Evolutionary conservation across 1,140 invertebrate genomes (phyloP).

Genomic region (Atta texana): DNA sequence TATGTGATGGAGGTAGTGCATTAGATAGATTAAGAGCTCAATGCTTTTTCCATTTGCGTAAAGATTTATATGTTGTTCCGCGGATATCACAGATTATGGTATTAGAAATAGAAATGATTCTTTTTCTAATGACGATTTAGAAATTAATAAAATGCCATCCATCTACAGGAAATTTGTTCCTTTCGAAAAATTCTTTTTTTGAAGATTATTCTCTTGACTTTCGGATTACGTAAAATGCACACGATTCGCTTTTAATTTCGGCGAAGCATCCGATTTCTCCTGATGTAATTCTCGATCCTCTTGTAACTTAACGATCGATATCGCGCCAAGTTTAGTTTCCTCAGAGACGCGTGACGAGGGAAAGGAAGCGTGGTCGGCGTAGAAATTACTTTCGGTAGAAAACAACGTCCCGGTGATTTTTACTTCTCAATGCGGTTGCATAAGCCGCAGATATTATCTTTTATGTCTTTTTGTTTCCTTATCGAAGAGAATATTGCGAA

Average conservation of each 20-base stretch:
- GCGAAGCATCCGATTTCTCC: conserved; percentile 36
- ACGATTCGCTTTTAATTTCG: conserved; percentile 24
- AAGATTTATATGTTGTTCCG: conserved; percentile 23
- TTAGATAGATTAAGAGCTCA: conserved; percentile 33
- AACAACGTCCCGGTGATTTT: conserved; percentile 18
- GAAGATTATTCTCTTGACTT: background rate
- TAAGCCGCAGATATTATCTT: conserved; percentile 23
- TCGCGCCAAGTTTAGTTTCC: conserved; percentile 50
- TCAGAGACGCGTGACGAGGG: conserved; percentile 27
- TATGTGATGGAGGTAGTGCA: conserved; percentile 4
- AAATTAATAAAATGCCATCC: background rate
- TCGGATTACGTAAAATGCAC: conserved; percentile 23
- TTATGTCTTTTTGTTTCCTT: background rate
- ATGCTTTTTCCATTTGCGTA: background rate
- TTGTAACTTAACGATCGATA: conserved; percentile 46
- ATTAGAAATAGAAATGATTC: conserved; percentile 8
- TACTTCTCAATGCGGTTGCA: conserved; percentile 26
- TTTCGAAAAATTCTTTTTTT: background rate
- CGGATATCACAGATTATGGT: background rate
- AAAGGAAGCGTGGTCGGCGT: conserved; percentile 53
- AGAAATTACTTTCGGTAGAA: conserved; percentile 46
- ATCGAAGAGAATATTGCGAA: background rate
- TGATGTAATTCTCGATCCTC: conserved; percentile 35
- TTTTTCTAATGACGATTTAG: background rate
- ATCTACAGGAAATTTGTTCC: background rate